Conservation (phyloP, 2,888 invertebrate genomes). For the Lottia gigantea region DNA sequence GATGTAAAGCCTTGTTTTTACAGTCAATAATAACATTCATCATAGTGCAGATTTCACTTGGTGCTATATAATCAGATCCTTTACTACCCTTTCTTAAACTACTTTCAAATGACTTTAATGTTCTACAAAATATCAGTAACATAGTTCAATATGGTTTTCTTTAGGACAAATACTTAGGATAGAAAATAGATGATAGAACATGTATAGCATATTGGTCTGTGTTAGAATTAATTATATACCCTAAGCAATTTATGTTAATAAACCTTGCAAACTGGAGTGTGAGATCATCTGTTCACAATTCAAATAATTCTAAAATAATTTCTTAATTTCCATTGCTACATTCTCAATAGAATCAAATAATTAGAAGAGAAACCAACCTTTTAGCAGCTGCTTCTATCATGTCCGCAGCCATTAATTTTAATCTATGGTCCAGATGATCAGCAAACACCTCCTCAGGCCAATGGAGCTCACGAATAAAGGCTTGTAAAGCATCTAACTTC, state of each 20-base stretch:
- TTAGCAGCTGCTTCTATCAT: conserved; percentile 99
- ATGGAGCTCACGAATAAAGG: conserved; percentile 96
- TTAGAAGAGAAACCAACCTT: conserved; percentile 67
- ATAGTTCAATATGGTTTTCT: no score
- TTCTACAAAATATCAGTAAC: conserved; percentile 67
- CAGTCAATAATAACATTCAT: conserved; percentile 95
- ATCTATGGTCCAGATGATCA: conserved; percentile 92
- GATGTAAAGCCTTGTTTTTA: conserved; percentile 80
- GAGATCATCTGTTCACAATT: no score
- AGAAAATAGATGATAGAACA: no score
- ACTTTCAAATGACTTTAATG: conserved; percentile 77
- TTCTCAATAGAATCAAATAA: no score
- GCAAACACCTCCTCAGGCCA: conserved; percentile 99
- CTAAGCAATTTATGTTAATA: no score
- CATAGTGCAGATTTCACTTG: conserved; percentile 98
- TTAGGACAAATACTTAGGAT: no score
- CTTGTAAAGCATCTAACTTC: conserved; percentile 98
- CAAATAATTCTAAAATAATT: no score
- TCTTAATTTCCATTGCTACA: no score
- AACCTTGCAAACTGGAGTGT: no score
- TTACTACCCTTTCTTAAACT: conserved; percentile 69
- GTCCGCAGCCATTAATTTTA: conserved; percentile 97
- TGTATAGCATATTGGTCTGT: no score
- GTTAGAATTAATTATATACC: no score
- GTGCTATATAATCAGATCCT: conserved; percentile 95